phyloP scores from a whole-genome alignment of 1,140 invertebrate species.

The Matsumurasca onukii region DNA sequence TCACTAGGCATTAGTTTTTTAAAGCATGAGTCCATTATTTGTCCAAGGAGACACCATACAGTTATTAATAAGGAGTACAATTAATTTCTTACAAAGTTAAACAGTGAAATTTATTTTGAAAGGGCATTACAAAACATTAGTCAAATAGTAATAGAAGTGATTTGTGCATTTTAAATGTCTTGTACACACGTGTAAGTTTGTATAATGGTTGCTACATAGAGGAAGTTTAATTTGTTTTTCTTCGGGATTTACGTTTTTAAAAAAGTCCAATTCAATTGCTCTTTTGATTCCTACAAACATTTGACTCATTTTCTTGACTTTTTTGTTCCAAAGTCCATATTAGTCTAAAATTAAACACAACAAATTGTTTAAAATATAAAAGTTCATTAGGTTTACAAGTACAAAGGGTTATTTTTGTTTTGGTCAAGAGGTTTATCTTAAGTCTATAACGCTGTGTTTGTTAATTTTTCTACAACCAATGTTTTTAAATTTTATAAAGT shows the following conservation, averaged over 20 bases:
- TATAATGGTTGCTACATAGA: no score
- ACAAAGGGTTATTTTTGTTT: background rate
- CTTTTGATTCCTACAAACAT: background rate
- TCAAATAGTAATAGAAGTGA: no score
- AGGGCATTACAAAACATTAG: no score
- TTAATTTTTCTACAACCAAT: background rate
- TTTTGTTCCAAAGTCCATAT: background rate
- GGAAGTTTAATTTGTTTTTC: no score
- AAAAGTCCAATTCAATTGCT: no score
- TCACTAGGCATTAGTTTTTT: no score
- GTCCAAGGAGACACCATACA: background rate
- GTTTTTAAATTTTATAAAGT: background rate
- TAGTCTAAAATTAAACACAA: background rate
- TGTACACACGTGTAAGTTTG: no score
- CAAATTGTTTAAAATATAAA: background rate
- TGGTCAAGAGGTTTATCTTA: background rate
- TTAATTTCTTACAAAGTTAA: background rate
- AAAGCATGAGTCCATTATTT: background rate
- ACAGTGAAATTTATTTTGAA: background rate
- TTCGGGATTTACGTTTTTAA: no score
- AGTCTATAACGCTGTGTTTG: background rate
- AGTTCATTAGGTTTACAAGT: background rate
- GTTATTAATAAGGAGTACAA: background rate
- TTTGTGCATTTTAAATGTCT: no score
- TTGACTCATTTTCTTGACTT: background rate